These are phyloP conservation scores for Actias luna DNA, from an alignment of 2,888 invertebrate species.

Conservation along the genomic window DNA sequence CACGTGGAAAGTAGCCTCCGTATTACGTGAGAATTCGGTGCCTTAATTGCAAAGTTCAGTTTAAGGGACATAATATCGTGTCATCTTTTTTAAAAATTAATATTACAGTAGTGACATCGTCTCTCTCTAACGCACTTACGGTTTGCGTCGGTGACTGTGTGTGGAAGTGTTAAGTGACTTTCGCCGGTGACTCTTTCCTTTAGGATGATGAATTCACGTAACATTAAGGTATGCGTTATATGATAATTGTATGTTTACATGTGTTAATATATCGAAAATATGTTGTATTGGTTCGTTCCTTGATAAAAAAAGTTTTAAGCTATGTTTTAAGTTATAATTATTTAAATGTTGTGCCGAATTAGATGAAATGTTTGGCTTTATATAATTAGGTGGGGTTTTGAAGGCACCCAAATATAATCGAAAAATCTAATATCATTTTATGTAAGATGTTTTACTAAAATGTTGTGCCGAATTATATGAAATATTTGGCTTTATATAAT, in stretches of 20 bases:
- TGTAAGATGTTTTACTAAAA: too few species aligned
- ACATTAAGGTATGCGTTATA: constrained; percentile 55
- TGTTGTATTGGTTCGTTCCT: background rate
- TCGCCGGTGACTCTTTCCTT: constrained; percentile 36
- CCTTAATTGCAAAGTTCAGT: constrained; percentile 35
- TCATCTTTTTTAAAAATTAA: constrained; percentile 33
- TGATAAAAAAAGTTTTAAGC: too few species aligned
- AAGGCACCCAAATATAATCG: too few species aligned
- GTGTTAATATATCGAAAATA: background rate
- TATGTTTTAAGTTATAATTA: too few species aligned
- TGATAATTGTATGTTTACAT: constrained; percentile 4
- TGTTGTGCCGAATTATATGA: too few species aligned
- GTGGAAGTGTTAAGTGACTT: constrained; percentile 56
- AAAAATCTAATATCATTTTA: too few species aligned
- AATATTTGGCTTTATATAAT: too few species aligned
- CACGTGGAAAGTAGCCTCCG: constrained; percentile 61
- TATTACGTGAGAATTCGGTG: constrained; percentile 55
- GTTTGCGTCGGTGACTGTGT: constrained; percentile 54
- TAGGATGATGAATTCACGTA: constrained; percentile 66
- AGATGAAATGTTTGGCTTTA: too few species aligned
- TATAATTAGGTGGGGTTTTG: too few species aligned
- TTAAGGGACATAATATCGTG: constrained; percentile 22
- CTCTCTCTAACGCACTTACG: constrained; percentile 28
- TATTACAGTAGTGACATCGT: constrained; percentile 27
- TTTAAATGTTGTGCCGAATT: too few species aligned